These are phyloP conservation scores for Euwallacea similis DNA, from an alignment of 1,140 invertebrate species.

Conservation along the genomic window DNA sequence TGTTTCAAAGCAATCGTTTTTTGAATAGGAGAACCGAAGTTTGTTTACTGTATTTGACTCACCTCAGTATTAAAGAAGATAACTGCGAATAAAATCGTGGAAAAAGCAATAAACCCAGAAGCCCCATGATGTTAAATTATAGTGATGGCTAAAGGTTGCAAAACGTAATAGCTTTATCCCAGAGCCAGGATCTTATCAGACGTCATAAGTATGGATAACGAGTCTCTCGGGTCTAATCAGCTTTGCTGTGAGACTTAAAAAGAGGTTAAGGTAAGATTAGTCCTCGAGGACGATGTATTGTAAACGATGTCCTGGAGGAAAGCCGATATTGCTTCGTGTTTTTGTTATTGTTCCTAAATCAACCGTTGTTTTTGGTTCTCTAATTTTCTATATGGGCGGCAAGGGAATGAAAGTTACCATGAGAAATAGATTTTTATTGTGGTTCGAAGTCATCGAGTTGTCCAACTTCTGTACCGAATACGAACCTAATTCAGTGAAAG, in stretches of 20 bases:
- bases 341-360: too few relatives aligned
- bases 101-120: too few relatives aligned
- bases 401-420: too few relatives aligned
- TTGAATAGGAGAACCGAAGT: background rate
- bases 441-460: too few relatives aligned
- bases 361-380: too few relatives aligned
- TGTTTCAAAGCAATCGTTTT: background rate
- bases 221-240: constrained; percentile 19
- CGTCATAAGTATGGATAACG: constrained; percentile 22
- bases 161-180: background rate
- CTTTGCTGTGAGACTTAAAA: background rate
- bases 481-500: too few relatives aligned
- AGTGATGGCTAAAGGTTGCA: too few relatives aligned
- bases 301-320: background rate
- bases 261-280: background rate
- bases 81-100: too few relatives aligned
- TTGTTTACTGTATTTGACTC: background rate
- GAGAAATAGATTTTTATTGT: too few relatives aligned
- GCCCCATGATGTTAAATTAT: too few relatives aligned
- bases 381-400: too few relatives aligned
- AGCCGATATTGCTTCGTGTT: background rate
- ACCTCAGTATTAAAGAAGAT: background rate
- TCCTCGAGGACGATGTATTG: background rate
- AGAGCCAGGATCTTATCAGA: constrained; percentile 8
- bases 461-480: too few relatives aligned